Evolutionary conservation across 2,888 invertebrate species (phyloP), one percentile per base, ranked within the genome.

Genomic region (Epinotia brunnichana): DNA sequence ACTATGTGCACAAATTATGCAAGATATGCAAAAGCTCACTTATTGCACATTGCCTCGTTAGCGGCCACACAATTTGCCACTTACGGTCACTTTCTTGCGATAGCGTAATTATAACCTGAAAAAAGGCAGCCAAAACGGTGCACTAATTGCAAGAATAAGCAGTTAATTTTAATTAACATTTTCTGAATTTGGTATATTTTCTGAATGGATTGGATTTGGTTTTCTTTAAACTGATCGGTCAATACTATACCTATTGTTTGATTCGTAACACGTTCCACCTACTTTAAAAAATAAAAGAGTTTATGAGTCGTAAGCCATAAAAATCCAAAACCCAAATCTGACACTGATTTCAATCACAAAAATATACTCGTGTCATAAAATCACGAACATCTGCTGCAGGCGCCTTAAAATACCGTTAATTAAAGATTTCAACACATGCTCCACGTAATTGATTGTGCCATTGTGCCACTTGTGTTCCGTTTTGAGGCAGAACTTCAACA

Each of bases 371-470:
- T 51, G 57, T 24, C 48, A 29, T 41, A 61, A 69, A 69, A 69
- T 69, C 69, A 41, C 17, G 15, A 53, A 41, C 53, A 61, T 66
- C 60, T 67, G 71, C 44, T 64, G 35, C 69, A 48, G 53, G 51
- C 54, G 61, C 35, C 44, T 17, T 13, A 62, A 72, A 71, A 67
- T 56, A 44, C 70, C 41, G 72, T 67, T 62, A 72, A 72, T 72
- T 67, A 72, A 72, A 67, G 60, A 72, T 72, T 72, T 72, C 72
- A 57, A 68, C 72, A 70, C 70, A 72, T 72, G 72, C 56, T 19
- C 54, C 39, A 56, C 41, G 54, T 66, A 66, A 66, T 66, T 66
- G 66, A 66, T 41, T 56, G 66, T 66, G 66, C 41, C 54, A 66
- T 68, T 68, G 72, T 68, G 67, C 61, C 67, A 72, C 67, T 72